Base-by-base conservation (phyloP, 1,140 invertebrate genomes). In the Drosophila varians region DNA sequence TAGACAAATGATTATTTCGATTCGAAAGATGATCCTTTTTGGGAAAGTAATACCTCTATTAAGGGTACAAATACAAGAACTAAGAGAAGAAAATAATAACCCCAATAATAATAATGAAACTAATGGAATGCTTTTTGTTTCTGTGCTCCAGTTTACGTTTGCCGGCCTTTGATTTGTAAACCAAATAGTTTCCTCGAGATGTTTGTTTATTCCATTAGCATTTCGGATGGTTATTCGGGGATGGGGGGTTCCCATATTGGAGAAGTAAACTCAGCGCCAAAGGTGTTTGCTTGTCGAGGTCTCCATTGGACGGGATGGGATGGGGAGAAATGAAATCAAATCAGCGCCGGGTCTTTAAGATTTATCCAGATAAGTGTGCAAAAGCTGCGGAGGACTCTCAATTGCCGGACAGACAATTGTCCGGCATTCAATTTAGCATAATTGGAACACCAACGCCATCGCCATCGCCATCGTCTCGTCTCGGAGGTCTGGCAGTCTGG, bases 131-230 rank as follows among this genome's bases (percentile, higher is more conserved):
- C 52, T 47, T 56, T 4, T 11, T 2, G 23, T 47, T 12, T 23
- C n/a, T 21, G 2, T 18, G 62, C 38, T 66, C 62, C 46, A 45
- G 46, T 65, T 66, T 65, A 25, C 62, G 48, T 43, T 64, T 56
- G 65, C 53, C 47, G 34, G 68, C 54, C 54, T 72, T 72, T 71
- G 69, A 61, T 75, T 80, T 65, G 57, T 77, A 78, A 57, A 71
- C 60, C 60, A 84, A 83, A 83, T 84, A 84, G 75, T 72, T 83
- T 83, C 51, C 75, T 11, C 77, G 34, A 66, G 60, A 60, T 84
- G 79, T 83, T 83, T 83, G 79, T 83, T 83, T 83, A 83, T 84
- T 83, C 74, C 75, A 83, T 83, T 84, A 84, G 54, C 58, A 70
- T 74, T 77, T 16, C 8, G 38, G 38, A 16, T 5, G 3, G 38